Conservation (phyloP, 2,888 invertebrate genomes). For the Ochropleura plecta region DNA sequence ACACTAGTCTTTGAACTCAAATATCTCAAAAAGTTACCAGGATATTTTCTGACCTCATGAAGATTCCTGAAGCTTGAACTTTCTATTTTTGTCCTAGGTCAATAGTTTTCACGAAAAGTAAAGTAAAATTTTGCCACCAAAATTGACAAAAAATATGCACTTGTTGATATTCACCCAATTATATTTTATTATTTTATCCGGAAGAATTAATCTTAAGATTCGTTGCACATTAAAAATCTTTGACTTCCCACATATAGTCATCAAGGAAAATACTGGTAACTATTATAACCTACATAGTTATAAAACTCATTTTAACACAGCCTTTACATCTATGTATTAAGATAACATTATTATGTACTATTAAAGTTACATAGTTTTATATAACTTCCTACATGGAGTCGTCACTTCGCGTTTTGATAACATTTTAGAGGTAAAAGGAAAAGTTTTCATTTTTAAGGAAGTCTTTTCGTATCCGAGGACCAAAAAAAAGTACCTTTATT, state of each 20-base stretch:
- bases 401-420: constrained; percentile 3
- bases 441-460: neutral
- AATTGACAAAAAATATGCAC: no score
- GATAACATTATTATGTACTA: constrained; percentile 35
- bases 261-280: neutral
- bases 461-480: neutral
- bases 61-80: no score
- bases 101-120: no score
- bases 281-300: neutral
- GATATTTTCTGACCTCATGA: no score
- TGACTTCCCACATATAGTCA: constrained; percentile 1
- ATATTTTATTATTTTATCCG: neutral
- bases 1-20: no score
- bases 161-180: no score
- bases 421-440: neutral
- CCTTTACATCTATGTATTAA: constrained; percentile 1
- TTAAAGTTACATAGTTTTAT: constrained; percentile 25
- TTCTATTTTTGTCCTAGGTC: no score
- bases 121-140: no score
- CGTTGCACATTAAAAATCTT: neutral
- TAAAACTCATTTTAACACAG: constrained; percentile 5
- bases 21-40: no score
- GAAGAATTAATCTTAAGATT: neutral
- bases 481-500: neutral
- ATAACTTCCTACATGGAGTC: constrained; percentile 41